A percentile compares a stretch with the other conserved stretches of the same genome.
Evolutionary conservation across 2,797 vertebrate genomes (phyloP).

Genomic region (Intellagama lesueurii): DNA sequence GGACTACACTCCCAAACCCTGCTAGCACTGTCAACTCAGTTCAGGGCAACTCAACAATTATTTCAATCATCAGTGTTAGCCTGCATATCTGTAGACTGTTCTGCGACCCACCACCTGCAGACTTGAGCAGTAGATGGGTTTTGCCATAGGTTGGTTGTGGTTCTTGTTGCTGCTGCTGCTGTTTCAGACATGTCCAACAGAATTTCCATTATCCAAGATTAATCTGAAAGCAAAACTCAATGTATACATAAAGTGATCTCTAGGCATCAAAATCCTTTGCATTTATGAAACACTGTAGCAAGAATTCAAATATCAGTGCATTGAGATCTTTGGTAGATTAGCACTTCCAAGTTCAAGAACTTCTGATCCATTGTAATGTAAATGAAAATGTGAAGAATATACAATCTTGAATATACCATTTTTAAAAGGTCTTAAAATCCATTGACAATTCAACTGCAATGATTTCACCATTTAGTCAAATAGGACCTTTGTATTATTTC

Average conservation of each 20-base stretch:
- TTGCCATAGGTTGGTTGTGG: too few species aligned
- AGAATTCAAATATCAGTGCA: neutral
- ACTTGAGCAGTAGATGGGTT: too few species aligned
- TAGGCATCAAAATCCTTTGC: neutral
- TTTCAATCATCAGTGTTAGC: too few species aligned
- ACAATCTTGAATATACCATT: neutral
- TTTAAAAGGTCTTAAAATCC: conserved; percentile 1
- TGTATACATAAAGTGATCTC: neutral
- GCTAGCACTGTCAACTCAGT: too few species aligned
- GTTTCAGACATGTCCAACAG: neutral
- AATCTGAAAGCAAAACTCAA: neutral
- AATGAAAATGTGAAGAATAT: neutral
- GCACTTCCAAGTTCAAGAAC: neutral
- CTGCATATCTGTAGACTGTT: too few species aligned
- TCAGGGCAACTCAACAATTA: too few species aligned
- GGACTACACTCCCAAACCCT: too few species aligned
- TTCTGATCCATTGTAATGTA: neutral
- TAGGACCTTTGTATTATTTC: conserved; percentile 31
- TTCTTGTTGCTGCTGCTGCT: too few species aligned
- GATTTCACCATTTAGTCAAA: conserved; percentile 40
- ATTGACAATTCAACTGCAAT: conserved; percentile 28
- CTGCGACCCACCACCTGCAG: too few species aligned
- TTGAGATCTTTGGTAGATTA: neutral
- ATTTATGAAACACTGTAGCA: neutral
- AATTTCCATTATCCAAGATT: neutral